Conservation (phyloP, 2,113 vertebrate species). For the Cyanoramphus novaezelandiae region DNA sequence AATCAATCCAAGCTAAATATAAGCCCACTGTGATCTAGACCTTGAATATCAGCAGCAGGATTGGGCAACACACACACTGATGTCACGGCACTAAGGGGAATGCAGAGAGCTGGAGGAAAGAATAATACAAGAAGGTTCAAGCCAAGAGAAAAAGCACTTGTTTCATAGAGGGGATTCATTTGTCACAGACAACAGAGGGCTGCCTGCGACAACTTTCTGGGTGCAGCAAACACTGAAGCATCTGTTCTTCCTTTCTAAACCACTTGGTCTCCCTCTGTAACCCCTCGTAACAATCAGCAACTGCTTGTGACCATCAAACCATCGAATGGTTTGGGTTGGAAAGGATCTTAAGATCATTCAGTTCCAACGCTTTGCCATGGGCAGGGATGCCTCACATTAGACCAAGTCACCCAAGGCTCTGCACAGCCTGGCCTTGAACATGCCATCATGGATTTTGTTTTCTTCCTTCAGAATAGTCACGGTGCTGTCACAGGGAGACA, state of each 20-base stretch:
- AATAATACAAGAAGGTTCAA: background rate
- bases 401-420: background rate
- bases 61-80: rapidly evolving
- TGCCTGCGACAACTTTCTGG: too few relatives aligned
- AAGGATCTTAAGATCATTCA: background rate
- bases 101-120: rapidly evolving
- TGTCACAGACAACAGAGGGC: background rate
- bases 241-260: too few relatives aligned
- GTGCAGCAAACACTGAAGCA: rapidly evolving
- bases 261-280: background rate
- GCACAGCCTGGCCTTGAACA: background rate
- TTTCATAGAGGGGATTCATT: rapidly evolving
- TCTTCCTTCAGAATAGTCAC: background rate
- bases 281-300: background rate
- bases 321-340: background rate
- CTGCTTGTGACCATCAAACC: background rate
- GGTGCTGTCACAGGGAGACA: background rate
- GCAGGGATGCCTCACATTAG: background rate
- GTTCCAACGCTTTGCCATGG: background rate
- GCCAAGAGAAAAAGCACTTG: background rate
- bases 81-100: background rate
- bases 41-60: rapidly evolving
- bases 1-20: background rate
- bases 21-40: rapidly evolving
- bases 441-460: background rate